Base-by-base conservation (phyloP, 2,113 vertebrate species). In the Ptilonorhynchus violaceus region DNA sequence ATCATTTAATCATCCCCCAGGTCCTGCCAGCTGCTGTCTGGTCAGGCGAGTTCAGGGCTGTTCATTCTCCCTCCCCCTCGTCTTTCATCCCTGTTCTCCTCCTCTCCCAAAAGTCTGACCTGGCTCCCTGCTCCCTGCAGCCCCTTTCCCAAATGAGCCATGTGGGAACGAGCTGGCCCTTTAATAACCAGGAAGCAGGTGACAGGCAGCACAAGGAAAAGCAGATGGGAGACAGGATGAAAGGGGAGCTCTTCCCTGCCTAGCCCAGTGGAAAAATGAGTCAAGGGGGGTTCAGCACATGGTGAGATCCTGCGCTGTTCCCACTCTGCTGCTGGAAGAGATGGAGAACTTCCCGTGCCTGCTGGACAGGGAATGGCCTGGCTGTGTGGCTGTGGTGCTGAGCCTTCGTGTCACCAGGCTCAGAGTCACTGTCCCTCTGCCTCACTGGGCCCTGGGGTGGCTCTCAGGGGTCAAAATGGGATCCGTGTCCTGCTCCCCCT, bases 1-100 rank as follows among this genome's bases (percentile, higher is more conserved):
- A 1, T 22, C 13, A n/a, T n/a, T 77, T 30, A 78, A 52, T 91
- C 56, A 62, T 28, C 52, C 16, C 0, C 1, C 84, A 13, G 62
- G 68, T 89, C 55, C 64, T 78, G 69, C 77, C 92, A 72, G 81
- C 77, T 94, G 84, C 37, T 44, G 53, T 60, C 62, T 58, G 88
- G 47, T 63, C 31, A 13, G 7, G 2, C 1, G 11, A 25, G 49
- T 35, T 49, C 66, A 44, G 9, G 4, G 47, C 62, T 18, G 5
- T 62, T 76, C 22, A 5, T 39, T 56, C 11, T 35, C 53, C 52
- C 9, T 81, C 52, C 7, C 7, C 25, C 16, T 70, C 9, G 5
- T 55, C 50, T 68, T 85, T 76, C n/a, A 11, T 46, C 13, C 20
- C 37, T 31, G 3, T 16, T 49, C 63, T 52, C 73, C 50, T 72